A percentile compares a stretch with the other conserved stretches of the same genome.
Evolutionary conservation across 2,113 vertebrate species (phyloP).

Genomic region (Ciconia maguari): DNA sequence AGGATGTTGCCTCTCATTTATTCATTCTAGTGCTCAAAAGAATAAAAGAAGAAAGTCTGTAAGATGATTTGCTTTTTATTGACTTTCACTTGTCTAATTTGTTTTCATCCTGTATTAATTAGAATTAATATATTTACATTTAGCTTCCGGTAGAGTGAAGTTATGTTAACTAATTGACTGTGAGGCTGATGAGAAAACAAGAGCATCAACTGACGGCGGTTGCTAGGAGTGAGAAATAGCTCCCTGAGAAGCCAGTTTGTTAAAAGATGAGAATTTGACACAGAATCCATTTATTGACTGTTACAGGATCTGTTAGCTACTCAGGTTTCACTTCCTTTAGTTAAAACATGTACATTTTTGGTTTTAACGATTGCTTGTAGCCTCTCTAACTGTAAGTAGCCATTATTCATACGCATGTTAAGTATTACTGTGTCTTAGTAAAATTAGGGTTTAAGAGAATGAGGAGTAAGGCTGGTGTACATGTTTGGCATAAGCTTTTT

Average conservation of each 20-base stretch:
- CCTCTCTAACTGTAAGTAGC: not conserved
- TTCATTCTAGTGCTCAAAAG: not conserved
- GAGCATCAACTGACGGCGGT: not conserved
- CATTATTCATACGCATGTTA: not conserved
- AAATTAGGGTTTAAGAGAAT: not conserved
- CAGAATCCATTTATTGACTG: not conserved
- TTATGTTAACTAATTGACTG: conserved; percentile 19
- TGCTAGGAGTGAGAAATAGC: not conserved
- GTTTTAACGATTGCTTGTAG: not conserved
- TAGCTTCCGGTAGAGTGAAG: conserved; percentile 2
- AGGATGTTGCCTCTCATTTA: not conserved
- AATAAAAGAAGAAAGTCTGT: not conserved
- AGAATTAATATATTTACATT: conserved; percentile 34
- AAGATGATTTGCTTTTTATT: not conserved
- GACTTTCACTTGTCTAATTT: conserved; percentile 20
- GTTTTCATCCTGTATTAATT: conserved; percentile 51
- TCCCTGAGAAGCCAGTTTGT: not conserved
- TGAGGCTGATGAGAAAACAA: conserved; percentile 34
- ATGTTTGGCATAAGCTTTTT: not conserved
- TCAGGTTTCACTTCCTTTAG: not conserved
- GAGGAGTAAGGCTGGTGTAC: not conserved
- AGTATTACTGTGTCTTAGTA: not conserved
- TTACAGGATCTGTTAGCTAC: not conserved
- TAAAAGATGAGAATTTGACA: not conserved
- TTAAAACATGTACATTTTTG: not conserved